These are phyloP conservation scores for Clinocottus analis DNA, from an alignment of 2,113 vertebrate genomes.

Conservation along the genomic window DNA sequence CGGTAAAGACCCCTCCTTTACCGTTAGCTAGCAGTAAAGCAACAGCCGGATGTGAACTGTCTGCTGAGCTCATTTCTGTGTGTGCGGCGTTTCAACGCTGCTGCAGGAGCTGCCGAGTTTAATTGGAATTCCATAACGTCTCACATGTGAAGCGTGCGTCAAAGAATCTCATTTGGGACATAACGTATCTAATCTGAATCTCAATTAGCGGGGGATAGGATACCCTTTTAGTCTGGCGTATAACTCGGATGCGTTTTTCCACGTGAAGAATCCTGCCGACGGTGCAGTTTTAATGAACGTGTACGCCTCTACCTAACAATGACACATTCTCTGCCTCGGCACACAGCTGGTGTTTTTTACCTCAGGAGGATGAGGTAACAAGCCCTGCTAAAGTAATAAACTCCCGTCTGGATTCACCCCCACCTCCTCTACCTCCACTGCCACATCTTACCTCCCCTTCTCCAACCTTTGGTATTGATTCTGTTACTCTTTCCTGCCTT, in stretches of 20 bases:
- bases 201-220: conserved; percentile 16
- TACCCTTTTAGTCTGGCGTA: conserved; percentile 14
- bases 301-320: conserved; percentile 40
- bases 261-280: conserved; percentile 8
- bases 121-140: conserved; percentile 13
- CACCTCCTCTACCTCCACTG: neutral
- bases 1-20: too few species aligned
- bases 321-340: conserved; percentile 53
- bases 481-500: conserved; percentile 54
- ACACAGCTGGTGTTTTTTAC: conserved; percentile 71
- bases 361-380: conserved; percentile 65
- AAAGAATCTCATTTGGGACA: conserved; percentile 8
- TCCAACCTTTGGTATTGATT: conserved; percentile 55
- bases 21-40: too few species aligned
- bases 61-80: neutral
- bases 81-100: neutral
- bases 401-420: conserved; percentile 40
- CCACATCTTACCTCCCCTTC: conserved; percentile 42
- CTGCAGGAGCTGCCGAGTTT: neutral
- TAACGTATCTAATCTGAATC: conserved; percentile 31
- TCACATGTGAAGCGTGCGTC: neutral
- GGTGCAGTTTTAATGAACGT: conserved; percentile 47
- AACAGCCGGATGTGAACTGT: too few species aligned
- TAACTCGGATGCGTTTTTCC: conserved; percentile 7
- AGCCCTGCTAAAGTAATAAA: conserved; percentile 73